Conservation (phyloP, 2,888 invertebrate genomes). For the Lithodes maja region DNA sequence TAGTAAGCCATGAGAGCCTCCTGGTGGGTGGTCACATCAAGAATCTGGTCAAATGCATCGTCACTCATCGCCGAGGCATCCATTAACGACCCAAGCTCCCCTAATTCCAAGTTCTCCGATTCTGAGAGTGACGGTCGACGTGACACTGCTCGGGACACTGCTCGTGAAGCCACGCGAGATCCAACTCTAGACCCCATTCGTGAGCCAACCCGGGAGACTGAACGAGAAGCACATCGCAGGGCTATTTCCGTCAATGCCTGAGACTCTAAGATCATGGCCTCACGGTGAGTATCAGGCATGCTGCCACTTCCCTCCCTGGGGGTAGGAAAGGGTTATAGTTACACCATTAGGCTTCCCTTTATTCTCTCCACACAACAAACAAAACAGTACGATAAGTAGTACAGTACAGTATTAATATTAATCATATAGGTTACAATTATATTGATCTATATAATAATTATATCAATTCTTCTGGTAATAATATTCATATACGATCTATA, state of each 20-base stretch:
- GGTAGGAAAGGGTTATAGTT: neutral
- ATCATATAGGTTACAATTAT: neutral
- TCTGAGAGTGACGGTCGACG: slow-evolving; percentile 46
- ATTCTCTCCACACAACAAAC: too few relatives aligned
- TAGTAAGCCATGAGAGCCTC: slow-evolving; percentile 94
- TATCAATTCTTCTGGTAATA: too few relatives aligned
- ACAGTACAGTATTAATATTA: neutral
- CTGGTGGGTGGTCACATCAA: slow-evolving; percentile 86
- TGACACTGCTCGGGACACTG: slow-evolving; percentile 52
- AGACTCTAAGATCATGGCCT: slow-evolving; percentile 54
- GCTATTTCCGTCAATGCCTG: slow-evolving; percentile 64
- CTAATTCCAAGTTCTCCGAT: neutral
- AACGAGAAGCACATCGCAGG: slow-evolving; percentile 55
- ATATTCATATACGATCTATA: too few relatives aligned
- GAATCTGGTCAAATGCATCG: slow-evolving; percentile 79
- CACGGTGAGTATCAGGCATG: slow-evolving; percentile 53
- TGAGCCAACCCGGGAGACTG: slow-evolving; percentile 48
- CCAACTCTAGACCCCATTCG: slow-evolving; percentile 54
- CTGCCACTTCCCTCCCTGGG: neutral
- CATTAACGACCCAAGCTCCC: neutral
- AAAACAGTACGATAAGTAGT: neutral
- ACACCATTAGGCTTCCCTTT: too few relatives aligned
- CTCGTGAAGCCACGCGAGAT: slow-evolving; percentile 62
- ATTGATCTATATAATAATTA: too few relatives aligned
- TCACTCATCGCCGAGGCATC: slow-evolving; percentile 72